phyloP scores from a whole-genome alignment of 2,113 vertebrate genomes.

The Ellobius talpinus region DNA sequence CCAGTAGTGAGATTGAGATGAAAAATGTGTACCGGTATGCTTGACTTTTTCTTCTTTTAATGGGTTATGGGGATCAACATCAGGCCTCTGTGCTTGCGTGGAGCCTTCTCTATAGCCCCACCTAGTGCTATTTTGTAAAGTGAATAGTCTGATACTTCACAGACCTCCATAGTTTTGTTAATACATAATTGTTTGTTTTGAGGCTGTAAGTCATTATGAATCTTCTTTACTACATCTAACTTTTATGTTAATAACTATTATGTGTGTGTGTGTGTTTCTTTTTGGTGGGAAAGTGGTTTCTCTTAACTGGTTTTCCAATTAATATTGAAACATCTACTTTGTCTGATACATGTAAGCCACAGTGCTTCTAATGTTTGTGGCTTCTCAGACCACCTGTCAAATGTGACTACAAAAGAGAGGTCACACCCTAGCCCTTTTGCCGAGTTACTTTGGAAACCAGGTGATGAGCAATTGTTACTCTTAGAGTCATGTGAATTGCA shows the following conservation, averaged over 20 bases:
- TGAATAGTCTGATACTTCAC: not conserved
- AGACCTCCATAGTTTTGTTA: not conserved
- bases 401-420: constrained; percentile 60
- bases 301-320: constrained; percentile 17
- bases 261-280: not conserved
- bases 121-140: not conserved
- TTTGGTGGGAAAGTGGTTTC: not conserved
- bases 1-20: not conserved
- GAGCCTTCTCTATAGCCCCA: not conserved
- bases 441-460: constrained; percentile 75
- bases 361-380: constrained; percentile 33
- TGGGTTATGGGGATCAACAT: not conserved
- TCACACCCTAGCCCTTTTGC: constrained; percentile 51
- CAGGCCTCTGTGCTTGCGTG: not conserved
- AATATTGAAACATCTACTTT: not conserved
- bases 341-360: constrained; percentile 17
- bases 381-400: constrained; percentile 18
- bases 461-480: constrained; percentile 78
- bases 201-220: constrained; percentile 36
- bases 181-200: constrained; percentile 17
- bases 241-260: constrained; percentile 49
- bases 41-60: not conserved
- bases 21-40: not conserved
- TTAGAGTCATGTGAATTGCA: constrained; percentile 53
- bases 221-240: not conserved